These are phyloP conservation scores for Lophochroa leadbeateri DNA, from an alignment of 2,113 vertebrate genomes.

Conservation along the genomic window DNA sequence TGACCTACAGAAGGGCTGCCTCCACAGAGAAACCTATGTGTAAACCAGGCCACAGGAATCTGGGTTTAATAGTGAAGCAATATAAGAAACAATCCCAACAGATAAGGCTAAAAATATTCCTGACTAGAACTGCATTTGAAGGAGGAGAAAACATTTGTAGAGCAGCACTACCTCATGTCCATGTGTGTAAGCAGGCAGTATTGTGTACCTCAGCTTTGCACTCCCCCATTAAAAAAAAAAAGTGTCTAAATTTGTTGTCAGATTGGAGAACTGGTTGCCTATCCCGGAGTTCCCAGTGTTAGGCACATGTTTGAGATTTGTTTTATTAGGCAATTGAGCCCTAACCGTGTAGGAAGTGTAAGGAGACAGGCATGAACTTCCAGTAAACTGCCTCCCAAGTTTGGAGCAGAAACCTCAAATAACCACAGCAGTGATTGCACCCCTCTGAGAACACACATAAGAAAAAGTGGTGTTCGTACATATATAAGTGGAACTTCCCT, in stretches of 20 bases:
- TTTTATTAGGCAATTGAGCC: background rate
- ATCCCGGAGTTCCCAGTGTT: background rate
- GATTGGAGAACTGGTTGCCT: background rate
- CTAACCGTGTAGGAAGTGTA: background rate
- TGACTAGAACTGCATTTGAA: background rate
- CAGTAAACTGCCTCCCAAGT: background rate
- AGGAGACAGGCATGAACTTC: background rate
- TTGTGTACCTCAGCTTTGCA: background rate
- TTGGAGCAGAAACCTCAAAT: background rate
- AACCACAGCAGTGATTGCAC: background rate
- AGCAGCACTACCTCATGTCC: background rate
- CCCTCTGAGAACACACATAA: background rate
- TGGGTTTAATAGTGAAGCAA: background rate
- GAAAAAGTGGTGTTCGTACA: background rate
- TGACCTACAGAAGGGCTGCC: background rate
- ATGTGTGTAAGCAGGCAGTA: background rate
- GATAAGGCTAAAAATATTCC: background rate
- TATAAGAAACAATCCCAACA: background rate
- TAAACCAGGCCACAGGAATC: background rate
- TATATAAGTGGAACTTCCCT: background rate
- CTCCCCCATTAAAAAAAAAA: background rate
- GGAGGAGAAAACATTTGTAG: background rate
- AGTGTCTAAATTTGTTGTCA: background rate
- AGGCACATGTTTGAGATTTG: background rate
- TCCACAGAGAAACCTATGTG: background rate